Evolutionary conservation across 2,113 vertebrate species (phyloP).

Genomic region (Brachirus orientalis): DNA sequence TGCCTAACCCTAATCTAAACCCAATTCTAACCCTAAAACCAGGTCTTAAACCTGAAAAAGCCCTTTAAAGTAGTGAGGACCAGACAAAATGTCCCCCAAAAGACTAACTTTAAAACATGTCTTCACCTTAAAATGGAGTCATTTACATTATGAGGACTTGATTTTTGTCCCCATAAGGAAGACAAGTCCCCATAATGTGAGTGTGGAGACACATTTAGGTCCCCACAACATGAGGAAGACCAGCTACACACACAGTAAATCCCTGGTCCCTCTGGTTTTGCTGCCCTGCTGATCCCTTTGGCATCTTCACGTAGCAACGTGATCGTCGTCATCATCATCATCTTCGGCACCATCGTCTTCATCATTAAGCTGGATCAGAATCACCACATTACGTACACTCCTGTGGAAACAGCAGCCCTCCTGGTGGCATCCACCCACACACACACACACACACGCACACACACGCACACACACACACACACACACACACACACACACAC

Average conservation of each 20-base stretch:
- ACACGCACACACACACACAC: constrained; percentile 28
- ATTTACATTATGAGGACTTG: too few relatives aligned
- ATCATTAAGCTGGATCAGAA: constrained; percentile 82
- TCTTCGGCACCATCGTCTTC: constrained; percentile 53
- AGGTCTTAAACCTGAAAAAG: too few relatives aligned
- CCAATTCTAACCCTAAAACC: too few relatives aligned
- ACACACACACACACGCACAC: constrained; percentile 1
- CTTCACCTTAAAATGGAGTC: too few relatives aligned
- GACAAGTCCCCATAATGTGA: too few relatives aligned
- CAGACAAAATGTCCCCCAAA: too few relatives aligned
- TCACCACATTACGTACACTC: constrained; percentile 55
- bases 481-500: constrained; percentile 8
- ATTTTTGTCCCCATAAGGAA: too few relatives aligned
- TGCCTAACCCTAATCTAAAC: too few relatives aligned
- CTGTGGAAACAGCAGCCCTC: constrained; percentile 53
- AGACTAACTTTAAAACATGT: too few relatives aligned
- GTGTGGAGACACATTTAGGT: too few relatives aligned
- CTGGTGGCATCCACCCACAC: constrained; percentile 46
- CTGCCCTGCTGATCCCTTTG: constrained; percentile 62
- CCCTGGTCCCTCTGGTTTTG: constrained; percentile 72
- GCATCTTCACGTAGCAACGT: constrained; percentile 46
- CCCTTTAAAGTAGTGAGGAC: too few relatives aligned
- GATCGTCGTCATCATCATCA: constrained; percentile 57
- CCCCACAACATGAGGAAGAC: too few relatives aligned
- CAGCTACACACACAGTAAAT: constrained; percentile 66